Conservation (phyloP, 2,888 invertebrate genomes). For the Trissoscelio sp. region DNA sequence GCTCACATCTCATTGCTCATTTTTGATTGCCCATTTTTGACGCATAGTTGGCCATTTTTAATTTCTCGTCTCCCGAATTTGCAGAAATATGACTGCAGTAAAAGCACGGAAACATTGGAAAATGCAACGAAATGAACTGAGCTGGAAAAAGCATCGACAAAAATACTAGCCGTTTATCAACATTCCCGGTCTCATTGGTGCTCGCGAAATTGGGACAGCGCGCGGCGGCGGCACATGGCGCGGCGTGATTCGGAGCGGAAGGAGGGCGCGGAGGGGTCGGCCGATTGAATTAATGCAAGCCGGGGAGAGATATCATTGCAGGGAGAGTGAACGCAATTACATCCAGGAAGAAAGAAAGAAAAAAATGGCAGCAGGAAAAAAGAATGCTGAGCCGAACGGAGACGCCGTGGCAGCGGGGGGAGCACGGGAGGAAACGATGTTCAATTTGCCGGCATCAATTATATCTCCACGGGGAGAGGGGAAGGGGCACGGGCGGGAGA, state of each 20-base stretch:
- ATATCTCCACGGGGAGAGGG: conserved; percentile 57
- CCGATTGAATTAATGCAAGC: conserved; percentile 61
- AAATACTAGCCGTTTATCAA: conserved; percentile 38
- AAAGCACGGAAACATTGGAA: no score
- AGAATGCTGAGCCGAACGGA: conserved; percentile 34
- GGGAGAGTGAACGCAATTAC: conserved; percentile 68
- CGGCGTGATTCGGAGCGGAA: conserved; percentile 57
- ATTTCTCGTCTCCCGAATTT: no score
- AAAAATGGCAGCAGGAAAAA: conserved; percentile 46
- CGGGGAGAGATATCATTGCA: conserved; percentile 60
- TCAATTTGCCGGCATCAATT: conserved; percentile 73
- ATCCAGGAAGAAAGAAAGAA: conserved; percentile 60
- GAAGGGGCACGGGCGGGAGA: conserved; percentile 54
- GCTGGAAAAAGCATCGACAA: conserved; percentile 10
- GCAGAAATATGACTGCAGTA: no score
- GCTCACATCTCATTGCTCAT: no score
- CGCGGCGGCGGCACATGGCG: conserved; percentile 35
- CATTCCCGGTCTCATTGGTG: conserved; percentile 43
- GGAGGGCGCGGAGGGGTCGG: conserved; percentile 29
- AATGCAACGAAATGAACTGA: conserved; percentile 6
- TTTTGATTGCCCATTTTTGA: no score
- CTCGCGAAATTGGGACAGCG: conserved; percentile 56
- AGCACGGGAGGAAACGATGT: conserved; percentile 68
- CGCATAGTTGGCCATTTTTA: no score
- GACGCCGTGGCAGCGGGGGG: conserved; percentile 28